phyloP scores from a whole-genome alignment of 2,797 vertebrate species.

The Geotrypetes seraphini region DNA sequence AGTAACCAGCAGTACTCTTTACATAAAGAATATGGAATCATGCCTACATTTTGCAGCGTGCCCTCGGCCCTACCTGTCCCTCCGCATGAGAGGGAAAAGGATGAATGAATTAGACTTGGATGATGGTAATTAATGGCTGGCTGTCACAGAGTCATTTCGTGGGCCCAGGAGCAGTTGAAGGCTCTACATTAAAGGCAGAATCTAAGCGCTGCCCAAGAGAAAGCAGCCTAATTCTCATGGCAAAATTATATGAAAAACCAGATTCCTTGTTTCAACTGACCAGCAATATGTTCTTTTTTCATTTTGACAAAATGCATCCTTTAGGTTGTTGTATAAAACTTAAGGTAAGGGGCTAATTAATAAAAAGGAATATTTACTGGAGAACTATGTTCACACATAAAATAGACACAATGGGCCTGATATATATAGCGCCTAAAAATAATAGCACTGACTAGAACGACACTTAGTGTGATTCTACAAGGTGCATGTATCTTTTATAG shows the following conservation, averaged over 20 bases:
- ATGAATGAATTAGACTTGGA: slow-evolving; percentile 65
- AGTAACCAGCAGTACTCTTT: slow-evolving; percentile 58
- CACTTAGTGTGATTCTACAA: too few species aligned
- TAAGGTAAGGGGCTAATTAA: slow-evolving; percentile 30
- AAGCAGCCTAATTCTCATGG: too few species aligned
- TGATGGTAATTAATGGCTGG: slow-evolving; percentile 69
- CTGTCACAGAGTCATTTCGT: slow-evolving; percentile 59
- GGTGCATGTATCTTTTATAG: too few species aligned
- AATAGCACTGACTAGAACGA: too few species aligned
- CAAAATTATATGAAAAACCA: slow-evolving; percentile 6
- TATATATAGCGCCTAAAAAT: too few species aligned
- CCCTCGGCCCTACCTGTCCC: slow-evolving; percentile 65
- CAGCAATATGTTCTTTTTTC: slow-evolving; percentile 55
- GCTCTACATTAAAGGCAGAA: slow-evolving; percentile 37
- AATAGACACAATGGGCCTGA: slow-evolving; percentile 47
- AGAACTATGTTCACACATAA: slow-evolving; percentile 42
- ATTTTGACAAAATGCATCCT: slow-evolving; percentile 38
- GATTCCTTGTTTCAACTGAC: slow-evolving; percentile 32
- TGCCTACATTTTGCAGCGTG: slow-evolving; percentile 67
- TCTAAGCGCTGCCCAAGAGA: slow-evolving; percentile 26
- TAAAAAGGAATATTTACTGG: slow-evolving; percentile 7
- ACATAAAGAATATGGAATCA: slow-evolving; percentile 68
- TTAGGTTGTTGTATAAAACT: slow-evolving; percentile 33
- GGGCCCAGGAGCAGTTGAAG: slow-evolving; percentile 38
- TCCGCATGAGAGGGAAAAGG: slow-evolving; percentile 60